These are phyloP conservation scores for Peromyscus nudipes DNA, from an alignment of 2,797 vertebrate species.

Conservation along the genomic window DNA sequence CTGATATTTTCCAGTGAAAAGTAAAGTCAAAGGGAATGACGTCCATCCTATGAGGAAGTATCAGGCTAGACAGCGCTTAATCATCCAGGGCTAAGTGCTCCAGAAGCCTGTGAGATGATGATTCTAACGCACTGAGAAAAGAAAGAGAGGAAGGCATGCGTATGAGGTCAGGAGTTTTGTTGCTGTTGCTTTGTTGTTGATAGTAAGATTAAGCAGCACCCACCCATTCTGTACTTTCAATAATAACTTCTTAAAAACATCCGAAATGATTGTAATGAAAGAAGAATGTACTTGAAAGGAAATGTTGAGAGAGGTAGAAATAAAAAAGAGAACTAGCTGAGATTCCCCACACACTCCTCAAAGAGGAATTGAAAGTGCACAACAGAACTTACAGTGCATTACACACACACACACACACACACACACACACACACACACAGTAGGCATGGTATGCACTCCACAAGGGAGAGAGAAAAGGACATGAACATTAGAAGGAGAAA, in stretches of 20 bases:
- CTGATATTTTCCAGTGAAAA: conserved; percentile 16
- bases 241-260: neutral
- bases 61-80: conserved; percentile 42
- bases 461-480: neutral
- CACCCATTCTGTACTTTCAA: neutral
- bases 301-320: neutral
- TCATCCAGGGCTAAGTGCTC: conserved; percentile 13
- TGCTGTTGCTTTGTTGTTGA: neutral
- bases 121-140: neutral
- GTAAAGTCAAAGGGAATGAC: conserved; percentile 6
- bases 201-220: conserved; percentile 1
- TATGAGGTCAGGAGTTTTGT: neutral
- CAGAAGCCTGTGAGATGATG: neutral
- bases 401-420: neutral
- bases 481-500: neutral
- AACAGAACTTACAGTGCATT: neutral
- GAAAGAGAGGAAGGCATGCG: neutral
- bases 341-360: neutral
- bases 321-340: conserved; percentile 18
- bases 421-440: neutral
- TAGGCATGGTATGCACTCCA: neutral
- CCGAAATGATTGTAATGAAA: neutral
- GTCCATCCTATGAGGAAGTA: conserved; percentile 19
- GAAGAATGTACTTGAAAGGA: neutral
- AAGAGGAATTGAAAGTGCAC: conserved; percentile 35